Evolutionary conservation across 1,140 invertebrate genomes (phyloP).

Genomic region (Diorhabda sublineata): DNA sequence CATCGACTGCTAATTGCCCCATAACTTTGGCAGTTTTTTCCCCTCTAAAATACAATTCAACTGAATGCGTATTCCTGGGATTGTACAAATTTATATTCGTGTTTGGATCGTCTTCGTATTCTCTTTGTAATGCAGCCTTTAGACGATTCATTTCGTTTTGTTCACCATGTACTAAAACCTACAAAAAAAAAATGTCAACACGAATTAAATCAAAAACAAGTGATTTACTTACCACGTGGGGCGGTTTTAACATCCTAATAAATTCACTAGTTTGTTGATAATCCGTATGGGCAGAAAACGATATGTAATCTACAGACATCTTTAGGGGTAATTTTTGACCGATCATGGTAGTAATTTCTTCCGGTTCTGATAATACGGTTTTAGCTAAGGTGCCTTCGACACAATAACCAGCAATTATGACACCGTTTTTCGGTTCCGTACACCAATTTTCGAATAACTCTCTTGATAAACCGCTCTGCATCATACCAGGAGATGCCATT

Average conservation of each 20-base stretch:
- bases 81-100: conserved; percentile 91
- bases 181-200: background rate
- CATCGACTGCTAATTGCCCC: conserved; percentile 82
- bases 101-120: conserved; percentile 88
- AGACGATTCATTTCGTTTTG: conserved; percentile 97
- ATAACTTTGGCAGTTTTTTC: conserved; percentile 98
- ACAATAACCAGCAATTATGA: conserved; percentile 97
- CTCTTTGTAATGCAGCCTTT: conserved; percentile 88
- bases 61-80: conserved; percentile 90
- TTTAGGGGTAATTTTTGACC: conserved; percentile 95
- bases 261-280: conserved; percentile 99
- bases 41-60: conserved; percentile 91
- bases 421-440: conserved; percentile 94
- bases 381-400: conserved; percentile 98
- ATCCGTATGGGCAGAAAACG: conserved; percentile 98
- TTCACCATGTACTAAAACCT: conserved; percentile 96
- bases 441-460: conserved; percentile 99
- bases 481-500: conserved; percentile 99
- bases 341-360: conserved; percentile 92
- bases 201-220: background rate
- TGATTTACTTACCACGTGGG: conserved; percentile 75
- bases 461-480: conserved; percentile 96
- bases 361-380: conserved; percentile 94
- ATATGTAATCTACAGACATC: conserved; percentile 99
- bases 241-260: conserved; percentile 87